Evolutionary conservation across 2,113 vertebrate species (phyloP).

Genomic region (Odocoileus virginianus): DNA sequence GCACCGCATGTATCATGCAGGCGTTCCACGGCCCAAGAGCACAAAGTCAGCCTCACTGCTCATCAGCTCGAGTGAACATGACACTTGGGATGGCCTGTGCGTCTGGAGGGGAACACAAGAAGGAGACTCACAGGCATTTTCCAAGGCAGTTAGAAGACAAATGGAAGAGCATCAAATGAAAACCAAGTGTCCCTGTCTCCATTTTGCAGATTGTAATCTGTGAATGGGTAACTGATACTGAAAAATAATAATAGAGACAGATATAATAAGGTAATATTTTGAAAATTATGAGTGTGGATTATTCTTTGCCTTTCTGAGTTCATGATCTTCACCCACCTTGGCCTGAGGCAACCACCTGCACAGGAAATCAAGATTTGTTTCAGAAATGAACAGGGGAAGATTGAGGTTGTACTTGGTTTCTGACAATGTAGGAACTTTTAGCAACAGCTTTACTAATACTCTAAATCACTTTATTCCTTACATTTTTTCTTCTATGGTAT

Average conservation of each 20-base stretch:
- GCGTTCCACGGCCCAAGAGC: not conserved
- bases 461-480: not conserved
- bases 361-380: not conserved
- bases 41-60: not conserved
- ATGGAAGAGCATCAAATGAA: not conserved
- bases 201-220: not conserved
- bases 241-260: accelerated
- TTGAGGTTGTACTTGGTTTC: not conserved
- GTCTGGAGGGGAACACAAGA: too few relatives aligned
- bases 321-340: not conserved
- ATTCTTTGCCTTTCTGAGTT: not conserved
- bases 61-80: not conserved
- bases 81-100: not conserved
- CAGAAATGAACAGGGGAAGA: not conserved
- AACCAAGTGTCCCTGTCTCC: not conserved
- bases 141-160: not conserved
- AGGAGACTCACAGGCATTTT: not conserved
- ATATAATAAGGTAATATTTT: not conserved
- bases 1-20: conserved; percentile 26
- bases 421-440: not conserved
- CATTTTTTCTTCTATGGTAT: not conserved
- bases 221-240: not conserved
- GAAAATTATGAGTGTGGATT: not conserved
- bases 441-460: not conserved
- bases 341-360: not conserved